phyloP scores from a whole-genome alignment of 2,888 invertebrate species.

The Glyphotaelius pellucidus region DNA sequence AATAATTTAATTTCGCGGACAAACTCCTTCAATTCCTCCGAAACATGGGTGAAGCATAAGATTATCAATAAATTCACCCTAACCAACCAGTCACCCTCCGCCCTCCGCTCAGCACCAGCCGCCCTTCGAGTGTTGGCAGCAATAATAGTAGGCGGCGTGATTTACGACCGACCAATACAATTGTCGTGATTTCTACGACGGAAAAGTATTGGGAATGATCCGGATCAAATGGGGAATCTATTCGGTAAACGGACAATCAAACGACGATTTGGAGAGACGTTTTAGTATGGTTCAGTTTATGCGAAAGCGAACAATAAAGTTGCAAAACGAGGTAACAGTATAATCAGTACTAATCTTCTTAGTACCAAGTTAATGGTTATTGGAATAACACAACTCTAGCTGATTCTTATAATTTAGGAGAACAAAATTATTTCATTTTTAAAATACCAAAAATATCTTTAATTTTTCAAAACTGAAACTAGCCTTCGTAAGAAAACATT shows the following conservation, averaged over 20 bases:
- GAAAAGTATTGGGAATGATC: constrained; percentile 28
- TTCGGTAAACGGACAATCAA: constrained; percentile 42
- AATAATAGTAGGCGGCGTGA: constrained; percentile 57
- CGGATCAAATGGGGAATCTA: constrained; percentile 24
- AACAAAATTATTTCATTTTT: too few relatives aligned
- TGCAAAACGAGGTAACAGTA: background rate
- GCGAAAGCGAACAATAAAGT: constrained; percentile 15
- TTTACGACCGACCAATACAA: constrained; percentile 50
- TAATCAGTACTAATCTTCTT: background rate
- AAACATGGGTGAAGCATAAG: background rate
- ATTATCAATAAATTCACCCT: background rate
- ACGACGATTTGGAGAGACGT: constrained; percentile 21
- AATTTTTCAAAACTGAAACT: background rate
- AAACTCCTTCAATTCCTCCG: background rate
- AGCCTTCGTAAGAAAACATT: background rate
- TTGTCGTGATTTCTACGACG: constrained; percentile 45
- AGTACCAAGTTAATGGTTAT: background rate
- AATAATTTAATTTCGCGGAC: background rate
- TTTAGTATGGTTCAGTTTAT: constrained; percentile 25
- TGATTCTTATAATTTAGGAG: background rate
- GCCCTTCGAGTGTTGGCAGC: constrained; percentile 57
- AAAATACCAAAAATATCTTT: too few relatives aligned
- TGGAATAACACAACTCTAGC: background rate
- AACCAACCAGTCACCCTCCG: background rate
- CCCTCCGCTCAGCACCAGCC: constrained; percentile 10